These are phyloP conservation scores for Xestia ashworthii DNA, from an alignment of 2,888 invertebrate genomes.

Conservation along the genomic window DNA sequence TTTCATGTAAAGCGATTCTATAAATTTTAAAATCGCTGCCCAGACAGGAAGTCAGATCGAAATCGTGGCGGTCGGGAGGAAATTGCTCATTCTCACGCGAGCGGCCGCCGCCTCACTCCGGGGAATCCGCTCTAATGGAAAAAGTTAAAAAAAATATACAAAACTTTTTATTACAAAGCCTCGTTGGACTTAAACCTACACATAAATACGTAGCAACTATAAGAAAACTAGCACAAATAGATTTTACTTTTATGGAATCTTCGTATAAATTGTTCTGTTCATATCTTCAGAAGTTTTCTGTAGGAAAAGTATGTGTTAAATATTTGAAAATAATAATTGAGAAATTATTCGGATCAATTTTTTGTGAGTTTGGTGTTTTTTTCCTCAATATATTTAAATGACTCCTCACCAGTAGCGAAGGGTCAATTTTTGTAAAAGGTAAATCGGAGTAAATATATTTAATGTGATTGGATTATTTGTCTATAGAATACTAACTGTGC, in stretches of 20 bases:
- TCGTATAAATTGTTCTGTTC: not conserved
- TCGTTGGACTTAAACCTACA: conserved; percentile 71
- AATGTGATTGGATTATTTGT: no score
- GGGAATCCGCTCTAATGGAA: conserved; percentile 88
- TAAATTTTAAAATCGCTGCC: conserved; percentile 89
- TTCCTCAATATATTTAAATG: not conserved
- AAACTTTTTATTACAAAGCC: conserved; percentile 85
- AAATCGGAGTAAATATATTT: no score
- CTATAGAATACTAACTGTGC: no score
- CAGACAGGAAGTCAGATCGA: conserved; percentile 90
- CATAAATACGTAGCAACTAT: conserved; percentile 63
- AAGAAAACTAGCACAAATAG: conserved; percentile 53
- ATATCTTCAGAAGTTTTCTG: not conserved
- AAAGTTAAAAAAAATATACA: conserved; percentile 88
- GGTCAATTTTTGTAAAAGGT: no score
- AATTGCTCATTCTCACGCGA: conserved; percentile 91
- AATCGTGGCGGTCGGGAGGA: conserved; percentile 88
- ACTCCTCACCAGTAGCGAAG: not conserved
- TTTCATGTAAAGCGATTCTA: conserved; percentile 87
- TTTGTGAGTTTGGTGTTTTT: not conserved
- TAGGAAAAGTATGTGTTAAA: not conserved
- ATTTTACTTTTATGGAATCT: conserved; percentile 36
- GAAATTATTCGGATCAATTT: no score
- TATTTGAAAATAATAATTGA: not conserved
- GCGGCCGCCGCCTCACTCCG: conserved; percentile 82